Base-by-base conservation (phyloP, 2,888 invertebrate species). In the Heteromyza rotundicornis region DNA sequence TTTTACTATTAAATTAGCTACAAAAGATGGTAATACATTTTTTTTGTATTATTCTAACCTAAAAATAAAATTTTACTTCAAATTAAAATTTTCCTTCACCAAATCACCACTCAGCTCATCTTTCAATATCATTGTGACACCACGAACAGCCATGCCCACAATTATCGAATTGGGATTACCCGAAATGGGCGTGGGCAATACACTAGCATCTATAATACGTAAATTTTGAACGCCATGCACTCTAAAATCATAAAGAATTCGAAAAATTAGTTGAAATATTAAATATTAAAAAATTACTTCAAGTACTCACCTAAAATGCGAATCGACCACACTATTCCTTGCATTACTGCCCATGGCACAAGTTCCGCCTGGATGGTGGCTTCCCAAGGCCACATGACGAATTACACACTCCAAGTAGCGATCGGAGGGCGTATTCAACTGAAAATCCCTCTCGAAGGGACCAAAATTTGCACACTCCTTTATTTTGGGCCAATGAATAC, bases 351-450 rank as follows among this genome's bases (percentile, higher is more conserved):
- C 93, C 79, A 92, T 92, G 35, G 88, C 87, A 74, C 92, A 91
- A 0, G 90, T 92, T 12, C 94, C 94, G 0, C 89, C 91, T 0
- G 89, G 90, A 80, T 95, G 95, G 78, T 95, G 92, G 0, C 91
- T 90, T 1, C 90, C 87, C 22, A 91, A 84, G 0, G 87, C 89
- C 8, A 86, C 86, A 35, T 87, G 86, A 59, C 89, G 84, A 60
- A 90, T 81, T 16, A 89, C 75, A 72, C 91, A 91, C 68, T 89
- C 89, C 52, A 90, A 72, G 73, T 87, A 91, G 2, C 83, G 83
- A 60, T 87, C 84, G 2, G 84, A 84, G 7, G 82, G 82, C 3
- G 69, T 64, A 64, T 81, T 75, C 16, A 70, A 66, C 1, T 66
- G 7, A 32, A 80, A 79, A 61, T 85, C 82, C 47, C 84, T 85